Conservation (phyloP, 2,113 vertebrate species). For the Penelope pileata region DNA sequence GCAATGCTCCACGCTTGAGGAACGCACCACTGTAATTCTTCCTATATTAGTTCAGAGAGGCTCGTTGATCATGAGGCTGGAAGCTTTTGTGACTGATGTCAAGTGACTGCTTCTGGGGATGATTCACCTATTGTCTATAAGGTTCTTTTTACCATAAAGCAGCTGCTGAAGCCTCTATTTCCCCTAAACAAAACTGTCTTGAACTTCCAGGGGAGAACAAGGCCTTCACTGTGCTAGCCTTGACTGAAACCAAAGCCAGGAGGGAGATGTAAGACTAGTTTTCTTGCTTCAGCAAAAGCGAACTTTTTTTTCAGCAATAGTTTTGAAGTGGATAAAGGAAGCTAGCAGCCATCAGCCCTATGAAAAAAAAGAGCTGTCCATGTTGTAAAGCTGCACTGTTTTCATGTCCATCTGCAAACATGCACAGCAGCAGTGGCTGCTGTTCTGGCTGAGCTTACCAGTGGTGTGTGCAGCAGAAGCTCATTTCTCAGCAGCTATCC, state of each 20-base stretch:
- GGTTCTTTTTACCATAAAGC: conserved; percentile 56
- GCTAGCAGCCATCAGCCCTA: neutral
- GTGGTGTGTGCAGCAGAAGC: neutral
- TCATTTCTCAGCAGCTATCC: neutral
- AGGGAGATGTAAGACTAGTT: conserved; percentile 31
- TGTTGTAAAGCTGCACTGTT: neutral
- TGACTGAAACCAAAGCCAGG: conserved; percentile 7
- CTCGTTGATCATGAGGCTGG: conserved; percentile 49
- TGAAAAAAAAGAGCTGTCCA: neutral
- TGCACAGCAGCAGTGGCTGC: neutral
- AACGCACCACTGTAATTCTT: conserved; percentile 26
- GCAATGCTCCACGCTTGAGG: neutral
- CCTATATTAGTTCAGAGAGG: conserved; percentile 21
- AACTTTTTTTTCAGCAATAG: neutral
- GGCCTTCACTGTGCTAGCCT: conserved; percentile 40
- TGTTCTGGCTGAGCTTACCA: neutral
- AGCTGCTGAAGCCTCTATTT: conserved; percentile 55
- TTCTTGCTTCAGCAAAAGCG: conserved; percentile 21
- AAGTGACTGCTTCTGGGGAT: conserved; percentile 60
- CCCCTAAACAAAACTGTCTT: conserved; percentile 46
- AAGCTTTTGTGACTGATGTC: conserved; percentile 67
- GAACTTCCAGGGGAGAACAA: conserved; percentile 62
- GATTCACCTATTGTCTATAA: conserved; percentile 58
- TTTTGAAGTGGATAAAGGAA: neutral
- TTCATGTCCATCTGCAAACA: neutral